Evolutionary conservation across 2,797 vertebrate genomes (phyloP), one percentile per base, ranked within the genome.

Genomic region (Cuculus canorus): DNA sequence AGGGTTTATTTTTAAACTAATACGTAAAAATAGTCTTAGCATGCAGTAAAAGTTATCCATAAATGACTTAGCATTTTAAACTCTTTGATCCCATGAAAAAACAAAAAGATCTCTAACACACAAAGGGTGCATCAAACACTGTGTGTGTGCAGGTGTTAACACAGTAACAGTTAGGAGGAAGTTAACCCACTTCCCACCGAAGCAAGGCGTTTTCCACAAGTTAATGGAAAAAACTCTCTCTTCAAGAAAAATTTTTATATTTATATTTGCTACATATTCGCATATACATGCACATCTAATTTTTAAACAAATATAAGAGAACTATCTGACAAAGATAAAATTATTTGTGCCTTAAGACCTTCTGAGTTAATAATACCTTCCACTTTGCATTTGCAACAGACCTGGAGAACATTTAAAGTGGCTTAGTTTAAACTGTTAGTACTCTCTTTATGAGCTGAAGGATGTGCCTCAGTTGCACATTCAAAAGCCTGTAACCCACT

Each of bases 1-100:
- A 50, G 4, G 4, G 45, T 57, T 82, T 90, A 39, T 84, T 95
- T 82, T 80, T 50, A 91, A 94, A 83, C 30, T 57, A 75, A 91
- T 48, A 53, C 2, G 76, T 47, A 33, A 59, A 94, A 93, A 32
- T 75, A 88, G 85, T 39, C 45, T 63, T 37, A 68, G 22, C 12
- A 68, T 27, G 28, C 61, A 84, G 30, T 53, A 61, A 5, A 82
- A 32, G 7, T 77, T 80, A 64, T 63, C 72, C 52, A 19, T 23
- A 60, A 84, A 70, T 24, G 11, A 77, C 52, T 61, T 68, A 2
- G 0, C 5, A 60, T 76, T 80, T 88, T 83, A 52, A 94, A 70
- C 25, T 50, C 57, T n/a, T 4, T 23, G 19, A 59, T 39, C 65
- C 28, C 37, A 82, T 2, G 5, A 43, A 54, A 50, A 77, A 87